Evolutionary conservation across 2,888 invertebrate species (phyloP).

Genomic region (Trileptium ribeirensis): DNA sequence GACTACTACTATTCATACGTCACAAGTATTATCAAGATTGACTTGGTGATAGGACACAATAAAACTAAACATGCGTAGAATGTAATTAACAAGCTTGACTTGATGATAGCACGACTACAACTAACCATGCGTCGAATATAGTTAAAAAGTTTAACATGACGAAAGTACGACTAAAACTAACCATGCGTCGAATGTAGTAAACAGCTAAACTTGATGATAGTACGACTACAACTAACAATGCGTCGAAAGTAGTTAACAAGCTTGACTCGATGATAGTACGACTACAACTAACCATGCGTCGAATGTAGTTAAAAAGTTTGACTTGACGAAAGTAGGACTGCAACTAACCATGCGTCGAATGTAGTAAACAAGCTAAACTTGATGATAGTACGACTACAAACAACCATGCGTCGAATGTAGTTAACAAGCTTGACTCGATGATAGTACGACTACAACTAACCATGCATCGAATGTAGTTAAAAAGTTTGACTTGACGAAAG

Average conservation of each 20-base stretch:
- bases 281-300: constrained; percentile 63
- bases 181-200: no score
- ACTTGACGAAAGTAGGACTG: constrained; percentile 60
- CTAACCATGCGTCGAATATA: constrained; percentile 69
- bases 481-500: not conserved
- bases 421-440: constrained; percentile 73
- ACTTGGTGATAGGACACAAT: no score
- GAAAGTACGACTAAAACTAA: no score
- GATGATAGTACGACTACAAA: no score
- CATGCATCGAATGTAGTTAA: no score
- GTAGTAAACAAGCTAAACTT: no score
- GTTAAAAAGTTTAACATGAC: constrained; percentile 73
- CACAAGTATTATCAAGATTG: no score
- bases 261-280: constrained; percentile 64
- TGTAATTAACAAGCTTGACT: constrained; percentile 79
- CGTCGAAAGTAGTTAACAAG: constrained; percentile 80
- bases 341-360: no score
- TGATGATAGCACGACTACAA: constrained; percentile 57
- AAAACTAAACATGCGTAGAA: constrained; percentile 65
- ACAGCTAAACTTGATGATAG: no score
- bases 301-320: constrained; percentile 81
- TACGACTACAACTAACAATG: constrained; percentile 59
- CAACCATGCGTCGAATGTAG: constrained; percentile 69
- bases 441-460: no score
- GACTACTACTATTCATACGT: no score